Percentiles rank a stretch among this genome's conserved stretches.
phyloP scores from a whole-genome alignment of 1,140 invertebrate genomes.

The Heliconius hewitsoni region DNA sequence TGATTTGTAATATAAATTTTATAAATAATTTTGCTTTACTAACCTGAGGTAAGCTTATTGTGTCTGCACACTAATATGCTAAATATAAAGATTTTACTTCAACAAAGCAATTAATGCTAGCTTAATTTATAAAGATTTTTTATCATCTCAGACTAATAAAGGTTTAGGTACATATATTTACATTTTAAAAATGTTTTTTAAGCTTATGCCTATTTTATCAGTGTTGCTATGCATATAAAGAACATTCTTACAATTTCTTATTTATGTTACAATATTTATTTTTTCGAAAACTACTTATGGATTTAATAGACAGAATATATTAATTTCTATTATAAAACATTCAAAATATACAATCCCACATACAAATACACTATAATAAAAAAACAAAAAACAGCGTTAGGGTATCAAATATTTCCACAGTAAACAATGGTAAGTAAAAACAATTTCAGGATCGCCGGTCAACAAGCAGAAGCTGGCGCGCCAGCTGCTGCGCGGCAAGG shows the following conservation, averaged over 20 bases:
- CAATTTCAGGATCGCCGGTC: conserved; percentile 86
- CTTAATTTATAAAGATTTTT: background rate
- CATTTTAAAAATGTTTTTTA: background rate
- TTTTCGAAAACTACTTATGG: background rate
- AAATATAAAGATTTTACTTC: background rate
- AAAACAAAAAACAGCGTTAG: background rate
- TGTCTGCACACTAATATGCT: background rate
- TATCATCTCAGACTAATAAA: background rate
- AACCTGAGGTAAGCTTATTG: background rate
- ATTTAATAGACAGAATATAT: too few species aligned
- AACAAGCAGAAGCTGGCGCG: conserved; percentile 89
- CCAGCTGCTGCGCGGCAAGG: conserved; percentile 84
- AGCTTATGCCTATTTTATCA: conserved; percentile 26
- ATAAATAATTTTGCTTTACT: background rate
- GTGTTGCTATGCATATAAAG: conserved; percentile 16
- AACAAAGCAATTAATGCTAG: background rate
- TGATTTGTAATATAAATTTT: background rate
- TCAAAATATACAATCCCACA: background rate
- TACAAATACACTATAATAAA: background rate
- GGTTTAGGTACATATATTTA: background rate
- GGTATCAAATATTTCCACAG: conserved; percentile 2
- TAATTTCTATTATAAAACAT: background rate
- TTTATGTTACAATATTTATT: background rate
- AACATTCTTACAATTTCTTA: background rate
- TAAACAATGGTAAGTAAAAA: conserved; percentile 17